phyloP scores from a whole-genome alignment of 2,888 invertebrate genomes.

The Lasioglossum malachurum region DNA sequence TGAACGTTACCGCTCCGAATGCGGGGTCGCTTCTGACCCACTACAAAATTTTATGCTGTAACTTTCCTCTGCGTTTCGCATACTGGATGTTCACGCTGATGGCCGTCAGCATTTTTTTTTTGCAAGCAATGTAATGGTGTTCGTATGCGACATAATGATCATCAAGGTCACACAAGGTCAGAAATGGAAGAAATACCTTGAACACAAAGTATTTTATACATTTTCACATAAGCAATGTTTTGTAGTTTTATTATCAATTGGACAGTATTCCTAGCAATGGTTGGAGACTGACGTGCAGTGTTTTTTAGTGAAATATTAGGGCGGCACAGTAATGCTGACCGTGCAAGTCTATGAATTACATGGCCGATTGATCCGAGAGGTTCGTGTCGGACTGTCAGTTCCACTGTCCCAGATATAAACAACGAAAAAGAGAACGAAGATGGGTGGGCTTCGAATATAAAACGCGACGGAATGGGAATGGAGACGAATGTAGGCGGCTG shows the following conservation, averaged over 20 bases:
- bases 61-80: neutral
- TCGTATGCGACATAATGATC: no score
- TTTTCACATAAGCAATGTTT: no score
- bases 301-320: constrained; percentile 45
- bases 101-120: no score
- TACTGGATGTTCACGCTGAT: no score
- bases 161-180: no score
- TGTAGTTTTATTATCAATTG: neutral
- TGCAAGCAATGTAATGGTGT: no score
- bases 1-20: neutral
- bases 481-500: neutral
- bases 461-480: constrained; percentile 10
- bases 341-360: constrained; percentile 72
- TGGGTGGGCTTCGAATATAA: neutral
- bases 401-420: constrained; percentile 32
- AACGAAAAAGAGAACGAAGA: constrained; percentile 9
- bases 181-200: no score
- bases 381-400: constrained; percentile 47
- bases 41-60: neutral
- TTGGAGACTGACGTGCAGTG: neutral
- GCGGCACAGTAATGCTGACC: constrained; percentile 15
- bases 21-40: neutral
- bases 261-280: neutral
- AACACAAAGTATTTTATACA: no score
- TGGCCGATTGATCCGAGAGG: constrained; percentile 68